Conservation (phyloP, 2,797 vertebrate species). For the Ptychadena robeensis region DNA sequence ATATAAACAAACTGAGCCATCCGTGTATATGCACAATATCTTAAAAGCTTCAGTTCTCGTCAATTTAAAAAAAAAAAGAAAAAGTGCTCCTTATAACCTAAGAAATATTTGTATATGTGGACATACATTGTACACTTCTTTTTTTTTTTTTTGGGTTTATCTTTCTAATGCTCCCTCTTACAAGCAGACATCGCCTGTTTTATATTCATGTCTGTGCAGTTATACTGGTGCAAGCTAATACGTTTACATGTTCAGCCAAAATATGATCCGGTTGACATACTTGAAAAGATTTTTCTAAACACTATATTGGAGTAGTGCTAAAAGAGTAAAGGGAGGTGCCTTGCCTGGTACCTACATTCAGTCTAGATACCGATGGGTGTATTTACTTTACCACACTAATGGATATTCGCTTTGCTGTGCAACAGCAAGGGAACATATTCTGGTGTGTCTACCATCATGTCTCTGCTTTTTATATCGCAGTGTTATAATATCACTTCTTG, state of each 20-base stretch:
- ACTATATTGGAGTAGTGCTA: not conserved
- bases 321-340: not conserved
- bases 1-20: slow-evolving; percentile 49
- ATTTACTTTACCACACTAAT: too few species aligned
- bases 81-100: slow-evolving; percentile 35
- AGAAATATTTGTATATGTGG: slow-evolving; percentile 14
- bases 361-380: not conserved
- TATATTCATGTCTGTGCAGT: not conserved
- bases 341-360: not conserved
- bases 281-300: slow-evolving; percentile 1
- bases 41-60: slow-evolving; percentile 29
- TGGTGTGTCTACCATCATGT: not conserved
- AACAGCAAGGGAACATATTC: not conserved
- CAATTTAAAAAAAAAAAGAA: too few species aligned
- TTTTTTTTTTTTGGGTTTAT: not conserved
- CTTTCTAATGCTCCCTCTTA: not conserved
- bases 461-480: not conserved
- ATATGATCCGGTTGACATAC: not conserved
- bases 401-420: not conserved
- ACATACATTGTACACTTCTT: not conserved
- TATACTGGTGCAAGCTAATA: not conserved
- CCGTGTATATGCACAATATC: slow-evolving; percentile 39
- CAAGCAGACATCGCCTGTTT: slow-evolving; percentile 3
- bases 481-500: not conserved
- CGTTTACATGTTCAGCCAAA: slow-evolving; percentile 34